A percentile compares a stretch with the other conserved stretches of the same genome.
Conservation (phyloP, 2,113 vertebrate genomes). For the Tragulus kanchil region DNA sequence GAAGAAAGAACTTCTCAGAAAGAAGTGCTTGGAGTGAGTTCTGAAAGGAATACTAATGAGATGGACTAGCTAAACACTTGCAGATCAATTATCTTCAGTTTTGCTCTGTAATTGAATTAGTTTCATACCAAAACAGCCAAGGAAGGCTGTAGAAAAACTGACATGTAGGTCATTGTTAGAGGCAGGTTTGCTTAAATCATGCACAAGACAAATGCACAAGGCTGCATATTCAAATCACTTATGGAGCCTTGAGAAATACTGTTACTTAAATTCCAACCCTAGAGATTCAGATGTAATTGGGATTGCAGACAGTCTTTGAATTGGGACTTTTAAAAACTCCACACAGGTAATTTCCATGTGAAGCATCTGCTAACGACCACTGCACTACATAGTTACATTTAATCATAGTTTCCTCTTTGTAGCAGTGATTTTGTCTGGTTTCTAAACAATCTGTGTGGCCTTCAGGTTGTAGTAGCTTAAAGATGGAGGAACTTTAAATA, state of each 20-base stretch:
- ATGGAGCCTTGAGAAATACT: not conserved
- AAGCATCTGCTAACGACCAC: not conserved
- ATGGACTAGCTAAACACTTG: not conserved
- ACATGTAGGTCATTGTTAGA: not conserved
- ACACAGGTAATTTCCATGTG: not conserved
- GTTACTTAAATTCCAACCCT: not conserved
- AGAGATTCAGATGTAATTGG: not conserved
- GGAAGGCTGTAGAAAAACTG: not conserved
- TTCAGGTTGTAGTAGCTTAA: not conserved
- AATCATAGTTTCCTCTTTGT: not conserved
- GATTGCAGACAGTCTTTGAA: not conserved
- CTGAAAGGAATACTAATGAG: not conserved
- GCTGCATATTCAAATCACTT: not conserved
- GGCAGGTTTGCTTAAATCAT: not conserved
- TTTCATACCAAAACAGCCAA: not conserved
- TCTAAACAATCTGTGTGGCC: not conserved
- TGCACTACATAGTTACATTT: not conserved
- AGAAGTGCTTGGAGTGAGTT: not conserved
- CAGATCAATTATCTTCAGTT: not conserved
- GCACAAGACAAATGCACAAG: not conserved
- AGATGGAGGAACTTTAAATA: not conserved
- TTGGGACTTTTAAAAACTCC: not conserved
- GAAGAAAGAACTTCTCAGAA: constrained; percentile 20
- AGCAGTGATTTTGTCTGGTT: not conserved
- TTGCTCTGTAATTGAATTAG: not conserved